These are phyloP conservation scores for Apeira syringaria DNA, from an alignment of 2,888 invertebrate species.

Conservation along the genomic window DNA sequence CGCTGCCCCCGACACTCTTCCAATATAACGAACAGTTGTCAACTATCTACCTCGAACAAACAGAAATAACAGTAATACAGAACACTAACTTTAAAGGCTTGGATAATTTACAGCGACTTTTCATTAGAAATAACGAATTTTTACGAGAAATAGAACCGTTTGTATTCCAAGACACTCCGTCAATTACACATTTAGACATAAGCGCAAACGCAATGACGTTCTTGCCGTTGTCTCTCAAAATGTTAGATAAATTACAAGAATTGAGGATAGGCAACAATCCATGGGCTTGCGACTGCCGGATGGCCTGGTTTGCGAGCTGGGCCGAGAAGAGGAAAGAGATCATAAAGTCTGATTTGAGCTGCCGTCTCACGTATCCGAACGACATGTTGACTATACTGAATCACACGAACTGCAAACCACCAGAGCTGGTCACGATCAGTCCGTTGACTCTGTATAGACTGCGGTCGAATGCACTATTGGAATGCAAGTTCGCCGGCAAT, in stretches of 20 bases:
- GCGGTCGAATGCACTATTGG: conserved; percentile 87
- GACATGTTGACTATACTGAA: conserved; percentile 88
- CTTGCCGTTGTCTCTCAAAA: conserved; percentile 87
- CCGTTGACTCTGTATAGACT: conserved; percentile 86
- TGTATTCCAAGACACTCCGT: conserved; percentile 85
- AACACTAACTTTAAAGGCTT: conserved; percentile 87
- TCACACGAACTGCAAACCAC: conserved; percentile 88
- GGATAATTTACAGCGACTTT: conserved; percentile 80
- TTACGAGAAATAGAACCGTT: conserved; percentile 85
- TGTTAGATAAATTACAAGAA: conserved; percentile 84
- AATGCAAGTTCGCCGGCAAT: conserved; percentile 90
- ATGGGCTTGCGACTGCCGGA: conserved; percentile 94
- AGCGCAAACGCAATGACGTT: conserved; percentile 88
- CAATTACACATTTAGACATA: conserved; percentile 86
- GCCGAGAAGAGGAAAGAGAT: conserved; percentile 77
- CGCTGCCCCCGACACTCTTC: conserved; percentile 85
- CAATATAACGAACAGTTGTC: conserved; percentile 85
- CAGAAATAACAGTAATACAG: conserved; percentile 85
- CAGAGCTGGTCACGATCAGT: conserved; percentile 83
- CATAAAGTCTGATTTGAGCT: conserved; percentile 85
- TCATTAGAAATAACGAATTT: conserved; percentile 84
- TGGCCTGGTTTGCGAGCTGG: conserved; percentile 88
- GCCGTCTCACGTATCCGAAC: conserved; percentile 86
- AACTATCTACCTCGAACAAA: conserved; percentile 86
- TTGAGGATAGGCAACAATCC: conserved; percentile 89